Conservation (phyloP, 2,888 invertebrate genomes). For the Eristalis arbustorum region DNA sequence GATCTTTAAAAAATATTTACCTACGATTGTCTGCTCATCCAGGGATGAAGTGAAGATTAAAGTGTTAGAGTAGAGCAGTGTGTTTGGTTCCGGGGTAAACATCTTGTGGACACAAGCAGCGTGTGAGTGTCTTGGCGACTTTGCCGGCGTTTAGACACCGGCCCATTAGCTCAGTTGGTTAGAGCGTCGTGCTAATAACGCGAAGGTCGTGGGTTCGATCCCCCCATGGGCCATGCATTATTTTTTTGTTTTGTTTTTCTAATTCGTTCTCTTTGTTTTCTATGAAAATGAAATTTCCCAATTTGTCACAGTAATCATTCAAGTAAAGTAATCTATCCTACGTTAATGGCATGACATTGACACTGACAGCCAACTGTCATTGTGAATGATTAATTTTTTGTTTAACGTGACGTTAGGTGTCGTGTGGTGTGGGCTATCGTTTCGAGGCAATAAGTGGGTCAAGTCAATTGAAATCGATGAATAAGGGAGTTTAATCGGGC, state of each 20-base stretch:
- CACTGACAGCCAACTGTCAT: background rate
- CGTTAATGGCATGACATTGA: background rate
- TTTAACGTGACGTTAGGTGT: slow-evolving; percentile 11
- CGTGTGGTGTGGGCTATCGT: slow-evolving; percentile 10
- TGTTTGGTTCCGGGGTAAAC: background rate
- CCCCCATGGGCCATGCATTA: slow-evolving; percentile 78
- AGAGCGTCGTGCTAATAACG: slow-evolving; percentile 81
- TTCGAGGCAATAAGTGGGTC: slow-evolving; percentile 15
- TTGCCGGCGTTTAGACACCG: slow-evolving; percentile 32
- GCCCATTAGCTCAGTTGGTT: slow-evolving; percentile 81
- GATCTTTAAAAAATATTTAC: slow-evolving; percentile 20
- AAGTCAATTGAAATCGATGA: slow-evolving; percentile 1
- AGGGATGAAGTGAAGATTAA: background rate
- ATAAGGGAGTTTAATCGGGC: background rate
- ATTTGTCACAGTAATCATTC: background rate
- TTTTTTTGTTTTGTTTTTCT: slow-evolving; percentile 44
- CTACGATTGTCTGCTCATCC: background rate
- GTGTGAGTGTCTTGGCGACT: background rate
- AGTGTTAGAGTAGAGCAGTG: background rate
- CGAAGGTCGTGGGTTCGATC: slow-evolving; percentile 81
- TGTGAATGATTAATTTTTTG: background rate
- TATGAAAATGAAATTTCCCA: background rate
- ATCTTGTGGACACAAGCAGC: background rate
- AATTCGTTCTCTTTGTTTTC: background rate
- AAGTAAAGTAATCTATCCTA: background rate